Evolutionary conservation across 1,140 invertebrate genomes (phyloP), one percentile per base, ranked within the genome.

Genomic region (Heliothis subflexa): DNA sequence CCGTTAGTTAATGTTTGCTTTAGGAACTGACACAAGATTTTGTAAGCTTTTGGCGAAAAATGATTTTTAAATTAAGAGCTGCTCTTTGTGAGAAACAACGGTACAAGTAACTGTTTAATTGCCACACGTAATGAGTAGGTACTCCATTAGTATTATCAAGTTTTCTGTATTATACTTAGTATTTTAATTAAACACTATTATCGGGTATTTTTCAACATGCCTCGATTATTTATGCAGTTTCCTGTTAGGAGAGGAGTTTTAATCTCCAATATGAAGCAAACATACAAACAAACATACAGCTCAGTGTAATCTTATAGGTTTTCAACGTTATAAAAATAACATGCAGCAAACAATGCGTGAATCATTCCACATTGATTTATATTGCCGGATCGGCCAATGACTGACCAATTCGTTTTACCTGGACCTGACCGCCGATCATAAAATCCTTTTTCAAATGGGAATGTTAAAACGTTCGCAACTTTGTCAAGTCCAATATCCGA

Each of bases 321-420:
- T 61, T 25, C 1, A 4, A 33, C 14, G 12, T 61, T 33, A 33
- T 33, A 14, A 14, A 18, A 45, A 40, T 64, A 45, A 47, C 40
- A 64, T 12, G 61, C 10, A 18, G 61, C 33, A 2, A 47, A 64
- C 61, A 54, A 45, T 21, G n/a, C n/a, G 21, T 33, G n/a, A 55
- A 73, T 50, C 21, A 50, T 68, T 68, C 25, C 47, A 47, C 57
- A 68, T 28, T 68, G 47, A 68, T 68, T 68, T 68, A 25, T 68
- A 68, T 61, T 62, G 64, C 61, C 45, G 52, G 50, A 18, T 47
- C 21, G 76, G 62, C 45, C 76, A 76, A 68, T 80, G 80, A 81
- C 76, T 74, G 62, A 40, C 10, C 10, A 33, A 73, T 59, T 61
- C 54, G 21, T 55, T 73, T 33, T 25, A 18, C 18, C 21, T 25